Conservation (phyloP, 2,888 invertebrate genomes). For the Rhynchonema sp. region DNA sequence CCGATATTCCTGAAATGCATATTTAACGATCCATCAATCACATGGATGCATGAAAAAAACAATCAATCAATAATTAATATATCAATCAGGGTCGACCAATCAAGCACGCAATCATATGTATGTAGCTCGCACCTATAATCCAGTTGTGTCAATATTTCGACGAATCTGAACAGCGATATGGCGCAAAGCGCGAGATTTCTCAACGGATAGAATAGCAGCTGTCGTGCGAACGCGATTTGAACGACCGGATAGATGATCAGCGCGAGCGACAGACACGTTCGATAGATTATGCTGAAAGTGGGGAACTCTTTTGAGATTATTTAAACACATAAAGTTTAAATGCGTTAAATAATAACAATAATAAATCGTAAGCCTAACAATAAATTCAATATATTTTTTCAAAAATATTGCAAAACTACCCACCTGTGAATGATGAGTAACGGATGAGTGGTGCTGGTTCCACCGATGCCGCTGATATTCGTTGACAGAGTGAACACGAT, state of each 20-base stretch:
- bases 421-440: constrained; percentile 3
- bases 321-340: too few species aligned
- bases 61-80: too few species aligned
- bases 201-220: constrained; percentile 4
- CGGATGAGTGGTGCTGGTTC: background rate
- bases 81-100: too few species aligned
- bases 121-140: too few species aligned
- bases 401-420: too few species aligned
- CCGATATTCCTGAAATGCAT: constrained; percentile 1
- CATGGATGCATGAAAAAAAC: too few species aligned
- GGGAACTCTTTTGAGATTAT: too few species aligned
- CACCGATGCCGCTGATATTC: background rate
- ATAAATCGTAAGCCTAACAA: too few species aligned
- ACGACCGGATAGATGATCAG: constrained; percentile 1
- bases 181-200: background rate
- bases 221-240: background rate
- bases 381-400: too few species aligned
- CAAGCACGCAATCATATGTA: too few species aligned
- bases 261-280: background rate
- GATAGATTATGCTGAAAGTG: background rate
- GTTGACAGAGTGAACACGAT: background rate
- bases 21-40: too few species aligned
- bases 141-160: constrained; percentile 3
- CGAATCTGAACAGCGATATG: background rate
- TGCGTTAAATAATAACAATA: too few species aligned